Conservation (phyloP, 1,140 invertebrate species). For the Mercenaria mercenaria region DNA sequence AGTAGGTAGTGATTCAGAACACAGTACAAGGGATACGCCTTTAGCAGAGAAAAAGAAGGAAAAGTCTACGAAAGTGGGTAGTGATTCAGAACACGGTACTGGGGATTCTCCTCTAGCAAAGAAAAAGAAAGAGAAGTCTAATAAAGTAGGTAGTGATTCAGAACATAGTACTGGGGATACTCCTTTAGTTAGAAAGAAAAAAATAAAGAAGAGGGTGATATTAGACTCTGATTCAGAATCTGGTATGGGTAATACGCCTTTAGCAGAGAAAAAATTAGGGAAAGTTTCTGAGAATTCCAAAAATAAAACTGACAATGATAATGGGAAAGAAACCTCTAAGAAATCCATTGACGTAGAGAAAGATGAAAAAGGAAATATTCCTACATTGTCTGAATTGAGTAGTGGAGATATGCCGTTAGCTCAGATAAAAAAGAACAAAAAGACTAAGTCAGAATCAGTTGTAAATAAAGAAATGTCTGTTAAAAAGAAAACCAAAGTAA, state of each 20-base stretch:
- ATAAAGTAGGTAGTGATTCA: neutral
- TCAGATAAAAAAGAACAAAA: neutral
- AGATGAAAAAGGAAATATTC: neutral
- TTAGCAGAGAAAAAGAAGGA: neutral
- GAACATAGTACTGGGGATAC: conserved; percentile 9
- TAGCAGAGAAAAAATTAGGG: neutral
- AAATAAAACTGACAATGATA: neutral
- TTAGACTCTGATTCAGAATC: neutral
- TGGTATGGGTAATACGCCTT: neutral
- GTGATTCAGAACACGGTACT: neutral
- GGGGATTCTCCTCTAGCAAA: neutral
- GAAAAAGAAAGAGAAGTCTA: neutral
- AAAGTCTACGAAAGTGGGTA: too few relatives aligned
- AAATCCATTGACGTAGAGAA: neutral
- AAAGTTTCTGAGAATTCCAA: neutral
- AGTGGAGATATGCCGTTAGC: conserved; percentile 13
- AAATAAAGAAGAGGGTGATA: too few relatives aligned
- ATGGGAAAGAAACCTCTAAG: neutral
- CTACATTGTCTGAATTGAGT: neutral
- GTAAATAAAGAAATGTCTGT: neutral
- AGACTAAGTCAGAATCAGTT: neutral
- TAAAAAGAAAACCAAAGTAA: neutral
- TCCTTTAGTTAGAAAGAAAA: conserved; percentile 2
- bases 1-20: neutral
- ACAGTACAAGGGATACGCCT: neutral